Percentiles rank a stretch among this genome's conserved stretches.
These are phyloP conservation scores for Saccostrea echinata DNA, from an alignment of 1,140 invertebrate species.

Conservation along the genomic window DNA sequence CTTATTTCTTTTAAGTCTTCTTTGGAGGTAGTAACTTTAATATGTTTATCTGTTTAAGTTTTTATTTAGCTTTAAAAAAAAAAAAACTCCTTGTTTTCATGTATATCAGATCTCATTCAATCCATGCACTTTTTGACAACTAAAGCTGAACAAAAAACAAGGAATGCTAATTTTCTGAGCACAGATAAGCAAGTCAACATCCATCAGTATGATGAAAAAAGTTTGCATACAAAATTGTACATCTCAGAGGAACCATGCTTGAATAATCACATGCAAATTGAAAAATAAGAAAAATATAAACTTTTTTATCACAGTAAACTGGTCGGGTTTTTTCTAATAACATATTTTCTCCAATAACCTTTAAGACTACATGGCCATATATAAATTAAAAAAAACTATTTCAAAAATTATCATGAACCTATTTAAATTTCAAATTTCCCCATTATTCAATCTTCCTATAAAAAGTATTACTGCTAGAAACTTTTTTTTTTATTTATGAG, in stretches of 20 bases:
- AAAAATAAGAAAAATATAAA: conserved; percentile 9
- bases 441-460: neutral
- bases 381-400: neutral
- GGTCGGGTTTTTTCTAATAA: neutral
- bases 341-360: conserved; percentile 31
- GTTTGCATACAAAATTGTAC: neutral
- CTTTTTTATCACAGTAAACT: conserved; percentile 21
- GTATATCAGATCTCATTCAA: neutral
- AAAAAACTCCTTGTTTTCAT: too few species aligned
- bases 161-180: conserved; percentile 3
- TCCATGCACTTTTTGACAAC: neutral
- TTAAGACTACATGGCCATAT: neutral
- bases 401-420: neutral
- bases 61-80: too few species aligned
- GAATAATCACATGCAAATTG: neutral
- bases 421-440: neutral
- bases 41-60: too few species aligned
- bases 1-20: too few species aligned
- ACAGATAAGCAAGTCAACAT: neutral
- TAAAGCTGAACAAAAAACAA: neutral
- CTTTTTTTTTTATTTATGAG: neutral
- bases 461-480: neutral
- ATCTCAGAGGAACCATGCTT: neutral
- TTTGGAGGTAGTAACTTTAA: too few species aligned
- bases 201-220: neutral